phyloP scores from a whole-genome alignment of 2,888 invertebrate species.

The Eupithecia pulchellata region DNA sequence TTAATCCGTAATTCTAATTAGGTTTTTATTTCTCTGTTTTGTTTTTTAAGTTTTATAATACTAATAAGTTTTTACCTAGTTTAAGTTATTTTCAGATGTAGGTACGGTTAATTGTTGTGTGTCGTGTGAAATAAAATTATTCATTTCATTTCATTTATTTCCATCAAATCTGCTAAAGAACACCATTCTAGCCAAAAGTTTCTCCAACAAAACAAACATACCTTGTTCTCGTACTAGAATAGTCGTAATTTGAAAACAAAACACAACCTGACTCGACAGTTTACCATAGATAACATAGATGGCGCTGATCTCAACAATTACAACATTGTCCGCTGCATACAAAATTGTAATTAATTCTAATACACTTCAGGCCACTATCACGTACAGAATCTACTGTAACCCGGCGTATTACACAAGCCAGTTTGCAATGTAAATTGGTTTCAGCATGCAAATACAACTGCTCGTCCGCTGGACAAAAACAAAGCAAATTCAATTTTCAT shows the following conservation, averaged over 20 bases:
- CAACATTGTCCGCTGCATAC: slow-evolving; percentile 22
- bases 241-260: slow-evolving; percentile 10
- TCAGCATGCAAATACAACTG: slow-evolving; percentile 75
- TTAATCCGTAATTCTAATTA: too few relatives aligned
- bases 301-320: slow-evolving; percentile 24
- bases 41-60: too few relatives aligned
- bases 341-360: slow-evolving; percentile 27
- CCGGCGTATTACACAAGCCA: slow-evolving; percentile 64
- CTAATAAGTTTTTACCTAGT: too few relatives aligned
- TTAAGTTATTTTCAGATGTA: too few relatives aligned
- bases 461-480: slow-evolving; percentile 68
- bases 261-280: slow-evolving; percentile 10
- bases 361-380: slow-evolving; percentile 44
- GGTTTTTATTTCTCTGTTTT: too few relatives aligned
- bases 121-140: too few relatives aligned
- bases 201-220: too few relatives aligned
- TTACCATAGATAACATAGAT: slow-evolving; percentile 19
- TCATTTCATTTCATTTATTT: too few relatives aligned
- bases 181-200: too few relatives aligned
- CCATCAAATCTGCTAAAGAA: too few relatives aligned
- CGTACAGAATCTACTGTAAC: slow-evolving; percentile 45
- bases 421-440: slow-evolving; percentile 81
- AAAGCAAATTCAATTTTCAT: slow-evolving; percentile 78
- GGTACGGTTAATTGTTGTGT: too few relatives aligned
- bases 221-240: neutral